Base-by-base conservation (phyloP, 2,113 vertebrate genomes). In the Hiodon tergisus region DNA sequence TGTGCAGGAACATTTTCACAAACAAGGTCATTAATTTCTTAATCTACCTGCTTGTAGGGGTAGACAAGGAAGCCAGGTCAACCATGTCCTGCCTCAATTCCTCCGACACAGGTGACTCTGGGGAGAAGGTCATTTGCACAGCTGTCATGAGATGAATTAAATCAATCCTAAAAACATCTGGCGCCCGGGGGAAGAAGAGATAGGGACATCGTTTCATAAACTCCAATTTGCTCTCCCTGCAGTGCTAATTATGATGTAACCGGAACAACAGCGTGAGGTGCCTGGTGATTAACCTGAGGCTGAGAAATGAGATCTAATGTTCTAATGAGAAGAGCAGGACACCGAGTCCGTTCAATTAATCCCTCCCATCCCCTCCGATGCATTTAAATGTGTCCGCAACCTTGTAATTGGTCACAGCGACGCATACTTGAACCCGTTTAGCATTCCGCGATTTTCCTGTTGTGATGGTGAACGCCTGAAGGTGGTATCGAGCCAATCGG, bases 161-260 rank as follows among this genome's bases (percentile, higher is more conserved):
- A 94, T 90, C 90, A 90, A 92, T 90, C 85, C 76, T 74, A 82
- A 87, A 94, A 93, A 90, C 93, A 94, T 93, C 91, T 93, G 90
- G 86, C 84, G 90, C 85, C 84, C 83, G 77, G 81, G 81, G 86
- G 79, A 79, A 80, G 72, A 80, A 81, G 82, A 74, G 63, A 83
- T 85, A 81, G 87, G 84, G 80, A 83, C 87, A 85, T 90, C 85
- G 87, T 90, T 91, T 89, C 85, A 88, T 73, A 72, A 85, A 85
- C 78, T 87, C 85, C 85, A 88, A 85, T 88, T 86, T 89, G 88
- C 87, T 90, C 90, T 88, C 80, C 81, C 83, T 80, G 83, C 87
- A 85, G 79, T 86, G 86, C 90, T 94, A 94, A 95, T 96, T 94
- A 94, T 93, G 91, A 94, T 94, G 92, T 94, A 94, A 94, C 88